Percentiles rank a stretch among this genome's conserved stretches.
These are phyloP conservation scores for Cotesia glomerata DNA, from an alignment of 1,140 invertebrate genomes.

Conservation along the genomic window DNA sequence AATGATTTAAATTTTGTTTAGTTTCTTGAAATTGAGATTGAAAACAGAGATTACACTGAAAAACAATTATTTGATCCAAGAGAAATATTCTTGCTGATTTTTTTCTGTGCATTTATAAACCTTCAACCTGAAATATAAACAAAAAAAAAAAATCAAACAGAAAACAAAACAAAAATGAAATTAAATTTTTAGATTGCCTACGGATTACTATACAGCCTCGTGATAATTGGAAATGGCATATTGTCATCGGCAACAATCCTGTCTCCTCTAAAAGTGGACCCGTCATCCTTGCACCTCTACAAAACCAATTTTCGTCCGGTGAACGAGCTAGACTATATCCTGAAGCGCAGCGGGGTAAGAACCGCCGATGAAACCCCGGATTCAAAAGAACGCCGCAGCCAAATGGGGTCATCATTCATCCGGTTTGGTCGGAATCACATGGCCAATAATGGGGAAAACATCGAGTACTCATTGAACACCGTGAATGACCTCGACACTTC, in stretches of 20 bases:
- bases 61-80: too few relatives aligned
- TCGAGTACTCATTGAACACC: constrained; percentile 29
- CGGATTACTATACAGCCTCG: constrained; percentile 41
- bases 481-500: constrained; percentile 31
- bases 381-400: constrained; percentile 53
- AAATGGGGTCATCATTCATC: constrained; percentile 53
- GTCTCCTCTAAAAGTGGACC: constrained; percentile 38
- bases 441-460: constrained; percentile 23
- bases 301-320: constrained; percentile 13
- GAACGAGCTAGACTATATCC: constrained; percentile 47
- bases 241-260: constrained; percentile 39
- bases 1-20: too few relatives aligned
- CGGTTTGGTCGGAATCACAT: constrained; percentile 49
- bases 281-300: constrained; percentile 26
- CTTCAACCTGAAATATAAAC: background rate
- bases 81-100: too few relatives aligned
- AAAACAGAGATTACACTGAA: too few relatives aligned
- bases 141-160: background rate
- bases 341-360: constrained; percentile 41
- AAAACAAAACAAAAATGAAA: background rate
- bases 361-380: constrained; percentile 40
- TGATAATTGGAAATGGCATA: constrained; percentile 40
- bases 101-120: too few relatives aligned
- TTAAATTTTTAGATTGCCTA: constrained; percentile 39
- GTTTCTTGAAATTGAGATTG: too few relatives aligned